Conservation (phyloP, 2,888 invertebrate genomes). For the Notodonta ziczac region DNA sequence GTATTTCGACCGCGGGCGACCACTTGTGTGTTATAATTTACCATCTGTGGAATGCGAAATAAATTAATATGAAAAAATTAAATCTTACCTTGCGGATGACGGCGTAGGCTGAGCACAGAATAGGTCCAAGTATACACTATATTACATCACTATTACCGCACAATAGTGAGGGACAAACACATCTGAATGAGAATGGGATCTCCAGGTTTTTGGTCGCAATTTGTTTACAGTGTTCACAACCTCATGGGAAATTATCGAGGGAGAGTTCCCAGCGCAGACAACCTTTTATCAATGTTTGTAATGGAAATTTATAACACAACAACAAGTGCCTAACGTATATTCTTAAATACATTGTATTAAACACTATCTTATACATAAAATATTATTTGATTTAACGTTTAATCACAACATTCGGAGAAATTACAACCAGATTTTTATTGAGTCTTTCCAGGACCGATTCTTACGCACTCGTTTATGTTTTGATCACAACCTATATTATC, state of each 20-base stretch:
- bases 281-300: slow-evolving; percentile 58
- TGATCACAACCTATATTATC: slow-evolving; percentile 73
- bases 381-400: slow-evolving; percentile 61
- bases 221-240: slow-evolving; percentile 77
- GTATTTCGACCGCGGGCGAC: too few species aligned
- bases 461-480: slow-evolving; percentile 48
- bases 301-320: slow-evolving; percentile 56
- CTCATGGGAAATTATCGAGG: slow-evolving; percentile 72
- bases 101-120: slow-evolving; percentile 39
- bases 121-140: slow-evolving; percentile 57
- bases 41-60: too few species aligned
- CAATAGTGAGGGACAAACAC: slow-evolving; percentile 58
- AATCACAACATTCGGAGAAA: slow-evolving; percentile 75
- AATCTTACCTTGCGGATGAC: slow-evolving; percentile 41
- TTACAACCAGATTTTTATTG: slow-evolving; percentile 69
- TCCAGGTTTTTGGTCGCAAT: slow-evolving; percentile 65
- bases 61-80: too few species aligned
- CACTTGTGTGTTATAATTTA: too few species aligned
- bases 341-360: slow-evolving; percentile 53
- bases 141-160: slow-evolving; percentile 42
- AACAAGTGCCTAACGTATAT: slow-evolving; percentile 52
- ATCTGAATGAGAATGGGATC: slow-evolving; percentile 60
- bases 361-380: slow-evolving; percentile 55
- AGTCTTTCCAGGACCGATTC: slow-evolving; percentile 60
- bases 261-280: slow-evolving; percentile 59